Base-by-base conservation (phyloP, 1,140 invertebrate genomes). In the Proales similis region DNA sequence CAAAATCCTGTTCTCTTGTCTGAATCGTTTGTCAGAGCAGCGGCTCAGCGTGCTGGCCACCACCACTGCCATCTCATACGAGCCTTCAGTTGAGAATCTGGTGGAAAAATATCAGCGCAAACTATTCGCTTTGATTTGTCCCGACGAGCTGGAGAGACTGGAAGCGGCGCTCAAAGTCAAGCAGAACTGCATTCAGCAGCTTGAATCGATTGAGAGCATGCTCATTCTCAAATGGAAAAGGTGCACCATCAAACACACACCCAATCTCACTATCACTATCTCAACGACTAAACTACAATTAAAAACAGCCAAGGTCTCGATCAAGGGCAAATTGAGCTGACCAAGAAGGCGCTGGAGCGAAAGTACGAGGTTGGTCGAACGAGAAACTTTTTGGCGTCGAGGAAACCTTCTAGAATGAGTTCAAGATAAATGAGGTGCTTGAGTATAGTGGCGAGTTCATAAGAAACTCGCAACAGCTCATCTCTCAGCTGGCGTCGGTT, bases 221-320 rank as follows among this genome's bases (percentile, higher is more conserved):
- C 32, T 57, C 14, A 57, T 42, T n/a, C 29, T 26, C 14, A 24
- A 57, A 57, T 57, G 51, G 51, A 42, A 57, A 57, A 57, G 45
- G 51, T 57, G 20, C 20, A 51, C n/a, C n/a, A n/a, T n/a, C n/a
- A n/a, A n/a, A n/a, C n/a, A n/a, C n/a, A n/a, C n/a, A n/a, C n/a
- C n/a, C n/a, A 32, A 17, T 53, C 39, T 14, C 7, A 38, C 4
- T 20, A 6, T 19, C 4, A 42, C 32, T 57, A 19, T 57, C 12
- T 42, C 19, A 26, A n/a, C n/a, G n/a, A 57, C 42, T 38, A 12
- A 57, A 11, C 6, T 38, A 14, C 3, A 29, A 7, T 22, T 3
- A 14, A 17, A 42, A 26, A 19, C 3, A 57, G 51, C 11, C 36
- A 42, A 19, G 51, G 51, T 22, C 45, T 57, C 30, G 51, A 26